Evolutionary conservation across 2,797 vertebrate species (phyloP), one percentile per base, ranked within the genome.

Genomic region (Graptemys geographica): DNA sequence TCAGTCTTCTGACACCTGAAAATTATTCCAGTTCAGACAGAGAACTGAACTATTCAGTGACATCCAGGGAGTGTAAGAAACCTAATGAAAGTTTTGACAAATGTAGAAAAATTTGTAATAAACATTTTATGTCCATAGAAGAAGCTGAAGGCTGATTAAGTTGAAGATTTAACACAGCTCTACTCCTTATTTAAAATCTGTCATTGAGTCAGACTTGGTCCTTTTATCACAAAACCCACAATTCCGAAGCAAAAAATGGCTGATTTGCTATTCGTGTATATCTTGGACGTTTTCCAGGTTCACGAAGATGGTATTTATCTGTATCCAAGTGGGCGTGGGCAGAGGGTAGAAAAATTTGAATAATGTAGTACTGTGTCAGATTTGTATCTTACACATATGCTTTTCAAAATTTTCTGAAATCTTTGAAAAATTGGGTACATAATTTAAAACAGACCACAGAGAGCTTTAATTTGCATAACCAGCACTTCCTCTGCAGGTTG

Each of bases 31-130:
- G 62, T 37, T 69, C 62, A 69, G 62, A 69, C 33, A 69, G 62
- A 69, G 18, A 69, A 21, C 16, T 37, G 33, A 69, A 96, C 96
- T 94, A 93, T 92, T 92, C 56, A 16, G 56, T 95, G 93, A 95
- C 96, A 81, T 94, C 94, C 57, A 62, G 84, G 72, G 89, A 94
- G 81, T 81, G 74, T 0, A 4, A 90, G 91, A 96, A 97, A 84
- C 62, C 85, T 52, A 84, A 85, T 94, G 51, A 83, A 94, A 90
- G 76, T 96, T 95, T 92, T 83, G 62, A 81, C 92, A 85, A 69
- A 37, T 86, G 21, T 25, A 53, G 85, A 95, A 94, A 92, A 62
- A 83, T 37, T 6, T 47, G 84, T 18, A 65, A 51, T 4, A 44
- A 90, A 74, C 3, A 80, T 84, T 93, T 91, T 51, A 49, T 88